phyloP scores from a whole-genome alignment of 2,797 vertebrate species.

The Gila robusta region DNA sequence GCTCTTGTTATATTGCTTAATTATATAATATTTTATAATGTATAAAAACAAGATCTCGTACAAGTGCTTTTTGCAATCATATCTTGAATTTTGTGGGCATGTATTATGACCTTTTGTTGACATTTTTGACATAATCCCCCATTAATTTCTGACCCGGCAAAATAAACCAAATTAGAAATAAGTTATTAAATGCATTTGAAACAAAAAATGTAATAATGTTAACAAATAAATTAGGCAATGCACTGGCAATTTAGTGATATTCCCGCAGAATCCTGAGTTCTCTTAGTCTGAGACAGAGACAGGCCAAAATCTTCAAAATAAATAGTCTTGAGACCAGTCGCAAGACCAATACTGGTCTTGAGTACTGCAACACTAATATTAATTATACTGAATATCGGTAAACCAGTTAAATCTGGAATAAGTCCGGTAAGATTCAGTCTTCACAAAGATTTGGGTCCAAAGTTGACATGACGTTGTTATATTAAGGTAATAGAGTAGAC shows the following conservation, averaged over 20 bases:
- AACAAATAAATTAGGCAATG: background rate
- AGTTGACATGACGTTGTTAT: constrained; percentile 74
- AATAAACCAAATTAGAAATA: background rate
- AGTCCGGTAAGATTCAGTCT: constrained; percentile 61
- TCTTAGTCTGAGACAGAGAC: background rate
- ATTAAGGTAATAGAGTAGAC: constrained; percentile 73
- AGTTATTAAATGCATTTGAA: background rate
- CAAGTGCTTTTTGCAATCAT: background rate
- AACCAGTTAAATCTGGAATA: constrained; percentile 61
- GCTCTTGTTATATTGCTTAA: background rate
- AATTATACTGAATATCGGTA: constrained; percentile 26
- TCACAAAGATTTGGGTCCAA: constrained; percentile 74
- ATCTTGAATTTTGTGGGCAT: background rate
- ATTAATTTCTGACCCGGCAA: background rate
- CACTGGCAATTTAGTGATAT: background rate
- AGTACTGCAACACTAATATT: background rate
- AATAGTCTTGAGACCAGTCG: background rate
- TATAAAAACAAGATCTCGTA: background rate
- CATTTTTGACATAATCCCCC: background rate
- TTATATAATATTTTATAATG: background rate
- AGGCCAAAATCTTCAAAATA: background rate
- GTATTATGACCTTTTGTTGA: background rate
- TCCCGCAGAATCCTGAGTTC: background rate
- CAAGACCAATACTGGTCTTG: background rate
- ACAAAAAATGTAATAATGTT: background rate